phyloP scores from a whole-genome alignment of 1,140 invertebrate genomes.

The fruit fly (Drosophila melanogaster) region Release_6_plus_ISO1_MT NT_033779.5:17863501-17864000 shows the following conservation, averaged over 20 bases:
- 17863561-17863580: not conserved
- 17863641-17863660: not conserved
- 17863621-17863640: constrained; percentile 19
- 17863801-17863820: not conserved
- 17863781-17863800: too few relatives aligned
- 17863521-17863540: constrained; percentile 4
- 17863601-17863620: constrained; percentile 1
- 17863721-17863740: not conserved
- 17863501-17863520: constrained; percentile 26
- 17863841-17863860: constrained; percentile 10
- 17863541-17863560: constrained; percentile 18
- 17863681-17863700: constrained; percentile 63
- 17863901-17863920: constrained; percentile 45
- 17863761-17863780: not conserved
- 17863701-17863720: not conserved
- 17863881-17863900: constrained; percentile 48
- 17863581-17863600: constrained; percentile 5
- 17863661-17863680: constrained; percentile 47
- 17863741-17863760: too few relatives aligned
- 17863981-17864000: constrained; percentile 84
- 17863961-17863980: constrained; percentile 84
- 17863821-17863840: not conserved
- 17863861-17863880: not conserved
- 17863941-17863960: constrained; percentile 85
- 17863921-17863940: constrained; percentile 80